Conservation (phyloP, 2,888 invertebrate genomes). For the Pheosia tremula region DNA sequence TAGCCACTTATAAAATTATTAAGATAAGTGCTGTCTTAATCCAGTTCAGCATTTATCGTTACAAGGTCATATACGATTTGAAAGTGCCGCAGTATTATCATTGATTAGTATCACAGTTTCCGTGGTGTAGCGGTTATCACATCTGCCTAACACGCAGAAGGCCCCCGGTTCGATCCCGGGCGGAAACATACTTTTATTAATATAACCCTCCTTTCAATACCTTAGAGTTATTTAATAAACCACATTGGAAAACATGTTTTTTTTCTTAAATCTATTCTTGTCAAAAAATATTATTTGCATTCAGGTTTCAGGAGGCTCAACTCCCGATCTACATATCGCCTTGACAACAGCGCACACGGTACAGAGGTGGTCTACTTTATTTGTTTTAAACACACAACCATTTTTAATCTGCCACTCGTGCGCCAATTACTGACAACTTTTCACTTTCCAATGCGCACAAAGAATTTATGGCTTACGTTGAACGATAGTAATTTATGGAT, state of each 20-base stretch:
- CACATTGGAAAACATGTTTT: too few relatives aligned
- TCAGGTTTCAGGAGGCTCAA: background rate
- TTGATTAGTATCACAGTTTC: slow-evolving; percentile 78
- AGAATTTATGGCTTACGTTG: background rate
- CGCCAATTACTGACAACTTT: slow-evolving; percentile 29
- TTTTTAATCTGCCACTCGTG: slow-evolving; percentile 34
- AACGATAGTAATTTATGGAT: too few relatives aligned
- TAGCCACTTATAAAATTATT: background rate
- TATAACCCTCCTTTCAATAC: too few relatives aligned
- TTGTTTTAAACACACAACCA: slow-evolving; percentile 25
- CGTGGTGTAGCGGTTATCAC: slow-evolving; percentile 95
- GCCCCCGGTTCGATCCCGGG: slow-evolving; percentile 95
- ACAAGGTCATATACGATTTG: background rate
- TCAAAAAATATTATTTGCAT: too few relatives aligned
- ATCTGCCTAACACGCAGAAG: slow-evolving; percentile 93
- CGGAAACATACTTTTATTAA: slow-evolving; percentile 85
- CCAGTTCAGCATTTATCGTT: background rate
- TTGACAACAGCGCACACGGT: slow-evolving; percentile 8
- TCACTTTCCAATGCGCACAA: slow-evolving; percentile 22
- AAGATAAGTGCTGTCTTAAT: background rate
- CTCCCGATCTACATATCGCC: background rate
- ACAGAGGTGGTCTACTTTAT: slow-evolving; percentile 8
- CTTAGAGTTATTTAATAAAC: too few relatives aligned
- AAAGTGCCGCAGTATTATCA: background rate
- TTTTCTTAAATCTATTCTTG: too few relatives aligned